These are phyloP conservation scores for Bombus superbus DNA, from an alignment of 1,140 invertebrate species.

Conservation along the genomic window DNA sequence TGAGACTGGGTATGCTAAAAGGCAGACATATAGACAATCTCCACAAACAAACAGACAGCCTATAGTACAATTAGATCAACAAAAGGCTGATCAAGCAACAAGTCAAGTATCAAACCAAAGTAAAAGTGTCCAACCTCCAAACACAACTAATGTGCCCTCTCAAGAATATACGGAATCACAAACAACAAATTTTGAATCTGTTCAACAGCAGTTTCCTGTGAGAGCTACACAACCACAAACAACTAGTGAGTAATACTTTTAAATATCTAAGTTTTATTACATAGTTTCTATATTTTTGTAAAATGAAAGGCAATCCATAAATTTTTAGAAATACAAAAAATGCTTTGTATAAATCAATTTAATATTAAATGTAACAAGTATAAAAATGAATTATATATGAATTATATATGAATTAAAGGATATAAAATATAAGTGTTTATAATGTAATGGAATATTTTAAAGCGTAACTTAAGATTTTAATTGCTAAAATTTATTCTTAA, in stretches of 20 bases:
- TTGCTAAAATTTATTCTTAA: neutral
- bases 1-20: constrained; percentile 91
- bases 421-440: too few relatives aligned
- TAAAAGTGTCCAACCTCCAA: constrained; percentile 47
- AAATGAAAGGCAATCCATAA: neutral
- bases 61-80: constrained; percentile 47
- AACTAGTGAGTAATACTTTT: constrained; percentile 59
- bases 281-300: neutral
- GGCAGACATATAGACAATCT: constrained; percentile 69
- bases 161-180: constrained; percentile 60
- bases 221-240: constrained; percentile 49
- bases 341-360: neutral
- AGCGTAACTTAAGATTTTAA: neutral
- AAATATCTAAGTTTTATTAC: constrained; percentile 1
- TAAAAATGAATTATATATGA: too few relatives aligned
- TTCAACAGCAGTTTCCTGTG: constrained; percentile 36
- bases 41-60: constrained; percentile 60
- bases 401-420: too few relatives aligned
- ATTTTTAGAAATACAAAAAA: neutral
- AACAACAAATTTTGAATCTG: constrained; percentile 46
- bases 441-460: neutral
- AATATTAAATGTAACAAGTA: too few relatives aligned
- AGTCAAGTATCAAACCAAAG: constrained; percentile 39
- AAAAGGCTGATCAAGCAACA: constrained; percentile 54
- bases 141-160: constrained; percentile 22